Evolutionary conservation across 2,888 invertebrate genomes (phyloP).

Genomic region (Campoplex nolae): DNA sequence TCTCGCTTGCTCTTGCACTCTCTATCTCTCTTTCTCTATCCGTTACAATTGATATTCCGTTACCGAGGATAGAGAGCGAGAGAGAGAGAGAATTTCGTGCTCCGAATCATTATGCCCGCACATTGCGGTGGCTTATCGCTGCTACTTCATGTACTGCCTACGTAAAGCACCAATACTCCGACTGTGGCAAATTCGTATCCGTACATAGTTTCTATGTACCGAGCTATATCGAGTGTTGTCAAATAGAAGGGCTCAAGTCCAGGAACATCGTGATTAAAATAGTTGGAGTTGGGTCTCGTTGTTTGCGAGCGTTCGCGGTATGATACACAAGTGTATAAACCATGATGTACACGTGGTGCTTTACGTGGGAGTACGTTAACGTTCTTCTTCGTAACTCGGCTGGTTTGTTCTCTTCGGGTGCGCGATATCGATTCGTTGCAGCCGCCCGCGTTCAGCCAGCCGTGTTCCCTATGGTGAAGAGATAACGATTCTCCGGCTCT

Average conservation of each 20-base stretch:
- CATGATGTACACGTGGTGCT: slow-evolving; percentile 44
- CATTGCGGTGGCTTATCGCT: slow-evolving; percentile 58
- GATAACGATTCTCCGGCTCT: slow-evolving; percentile 57
- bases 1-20: not conserved
- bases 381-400: slow-evolving; percentile 38
- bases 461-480: slow-evolving; percentile 53
- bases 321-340: slow-evolving; percentile 19
- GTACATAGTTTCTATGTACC: slow-evolving; percentile 12
- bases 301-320: not conserved
- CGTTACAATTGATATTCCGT: slow-evolving; percentile 64
- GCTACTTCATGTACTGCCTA: slow-evolving; percentile 30
- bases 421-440: slow-evolving; percentile 64
- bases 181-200: slow-evolving; percentile 8
- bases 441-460: slow-evolving; percentile 31
- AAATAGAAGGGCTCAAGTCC: not conserved
- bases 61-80: slow-evolving; percentile 33
- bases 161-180: slow-evolving; percentile 10
- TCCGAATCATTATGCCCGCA: slow-evolving; percentile 60
- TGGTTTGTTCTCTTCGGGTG: slow-evolving; percentile 19
- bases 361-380: slow-evolving; percentile 51
- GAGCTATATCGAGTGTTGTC: not conserved
- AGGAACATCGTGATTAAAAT: not conserved
- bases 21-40: slow-evolving; percentile 8
- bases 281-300: not conserved
- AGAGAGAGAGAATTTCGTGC: slow-evolving; percentile 60